phyloP scores from a whole-genome alignment of 2,888 invertebrate species.

The Eupithecia insigniata region DNA sequence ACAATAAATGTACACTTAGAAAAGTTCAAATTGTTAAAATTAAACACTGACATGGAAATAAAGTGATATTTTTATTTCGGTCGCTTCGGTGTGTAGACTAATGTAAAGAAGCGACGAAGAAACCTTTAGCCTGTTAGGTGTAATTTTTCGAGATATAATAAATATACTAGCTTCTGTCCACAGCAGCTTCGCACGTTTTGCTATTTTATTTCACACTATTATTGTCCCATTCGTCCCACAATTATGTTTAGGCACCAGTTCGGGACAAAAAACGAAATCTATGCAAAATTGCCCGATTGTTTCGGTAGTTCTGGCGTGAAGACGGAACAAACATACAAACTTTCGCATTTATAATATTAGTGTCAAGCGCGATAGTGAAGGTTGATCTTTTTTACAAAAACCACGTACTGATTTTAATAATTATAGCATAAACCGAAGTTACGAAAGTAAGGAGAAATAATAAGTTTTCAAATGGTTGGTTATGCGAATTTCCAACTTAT shows the following conservation, averaged over 20 bases:
- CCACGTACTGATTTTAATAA: neutral
- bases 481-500: slow-evolving; percentile 11
- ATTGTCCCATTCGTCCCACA: no score
- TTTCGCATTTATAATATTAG: neutral
- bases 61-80: no score
- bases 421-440: neutral
- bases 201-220: no score
- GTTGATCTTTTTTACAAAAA: neutral
- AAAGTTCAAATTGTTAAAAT: no score
- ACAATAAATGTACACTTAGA: no score
- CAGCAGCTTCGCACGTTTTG: neutral
- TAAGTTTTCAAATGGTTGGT: slow-evolving; percentile 6
- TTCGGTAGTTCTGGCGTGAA: neutral
- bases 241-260: no score
- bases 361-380: neutral
- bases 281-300: neutral
- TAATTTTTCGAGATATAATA: neutral
- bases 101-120: no score
- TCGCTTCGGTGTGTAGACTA: no score
- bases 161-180: neutral
- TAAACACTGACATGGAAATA: no score
- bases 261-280: no score
- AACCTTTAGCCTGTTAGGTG: no score
- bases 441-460: neutral
- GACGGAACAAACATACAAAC: neutral